Conservation (phyloP, 2,797 vertebrate genomes). For the Gouania willdenowi region DNA sequence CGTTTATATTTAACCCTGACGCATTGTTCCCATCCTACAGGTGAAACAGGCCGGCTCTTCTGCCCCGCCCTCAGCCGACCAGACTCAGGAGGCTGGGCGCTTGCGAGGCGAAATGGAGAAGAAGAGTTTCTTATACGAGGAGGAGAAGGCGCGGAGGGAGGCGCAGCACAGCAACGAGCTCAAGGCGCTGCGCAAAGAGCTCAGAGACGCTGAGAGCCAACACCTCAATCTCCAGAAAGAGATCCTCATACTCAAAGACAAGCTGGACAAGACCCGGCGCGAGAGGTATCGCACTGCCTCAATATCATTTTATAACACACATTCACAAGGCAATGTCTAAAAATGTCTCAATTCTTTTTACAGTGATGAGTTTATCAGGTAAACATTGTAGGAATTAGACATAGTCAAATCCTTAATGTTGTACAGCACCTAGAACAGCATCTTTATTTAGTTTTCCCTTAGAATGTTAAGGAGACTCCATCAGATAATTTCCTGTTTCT, state of each 20-base stretch:
- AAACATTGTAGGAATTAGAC: slow-evolving; percentile 23
- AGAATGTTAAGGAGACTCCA: no score
- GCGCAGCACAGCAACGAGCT: slow-evolving; percentile 84
- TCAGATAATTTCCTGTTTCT: no score
- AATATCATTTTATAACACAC: no score
- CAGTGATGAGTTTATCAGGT: slow-evolving; percentile 59
- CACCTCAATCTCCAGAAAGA: slow-evolving; percentile 95
- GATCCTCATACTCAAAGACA: slow-evolving; percentile 95
- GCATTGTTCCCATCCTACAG: slow-evolving; percentile 45
- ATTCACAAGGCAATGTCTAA: not conserved
- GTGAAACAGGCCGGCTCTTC: slow-evolving; percentile 85
- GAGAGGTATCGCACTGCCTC: slow-evolving; percentile 86
- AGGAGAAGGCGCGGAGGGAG: slow-evolving; percentile 88
- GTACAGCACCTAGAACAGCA: not conserved
- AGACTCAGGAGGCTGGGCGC: slow-evolving; percentile 89
- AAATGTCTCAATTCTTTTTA: slow-evolving; percentile 10
- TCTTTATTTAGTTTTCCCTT: no score
- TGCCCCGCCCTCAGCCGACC: slow-evolving; percentile 74
- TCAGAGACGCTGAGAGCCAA: slow-evolving; percentile 92
- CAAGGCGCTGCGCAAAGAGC: slow-evolving; percentile 90
- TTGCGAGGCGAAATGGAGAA: slow-evolving; percentile 92
- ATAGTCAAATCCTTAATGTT: no score
- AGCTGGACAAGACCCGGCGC: slow-evolving; percentile 91
- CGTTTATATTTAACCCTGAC: no score
- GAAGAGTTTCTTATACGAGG: slow-evolving; percentile 88